phyloP scores from a whole-genome alignment of 1,140 invertebrate genomes.

The Episyrphus balteatus region DNA sequence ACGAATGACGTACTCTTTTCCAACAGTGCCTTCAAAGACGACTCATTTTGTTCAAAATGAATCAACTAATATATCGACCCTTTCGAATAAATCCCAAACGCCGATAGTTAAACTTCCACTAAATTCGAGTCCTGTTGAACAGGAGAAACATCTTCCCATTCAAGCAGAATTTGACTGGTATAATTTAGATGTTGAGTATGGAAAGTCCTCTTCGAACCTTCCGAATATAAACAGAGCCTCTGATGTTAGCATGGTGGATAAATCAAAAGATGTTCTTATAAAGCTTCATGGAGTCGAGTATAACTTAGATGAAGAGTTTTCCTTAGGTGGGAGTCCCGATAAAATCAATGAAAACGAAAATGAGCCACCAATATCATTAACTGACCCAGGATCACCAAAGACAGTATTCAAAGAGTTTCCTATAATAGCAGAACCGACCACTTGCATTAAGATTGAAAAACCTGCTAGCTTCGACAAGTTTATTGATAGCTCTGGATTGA shows the following conservation, averaged over 20 bases:
- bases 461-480: conserved; percentile 29
- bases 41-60: background rate
- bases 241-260: conserved; percentile 13
- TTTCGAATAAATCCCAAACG: background rate
- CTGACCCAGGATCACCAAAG: background rate
- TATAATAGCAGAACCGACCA: background rate
- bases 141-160: conserved; percentile 10
- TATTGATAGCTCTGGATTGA: conserved; percentile 25
- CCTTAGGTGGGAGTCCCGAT: conserved; percentile 9
- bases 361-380: background rate
- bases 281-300: conserved; percentile 13
- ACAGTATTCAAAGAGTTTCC: background rate
- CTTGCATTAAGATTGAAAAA: conserved; percentile 15
- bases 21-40: conserved; percentile 15
- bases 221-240: conserved; percentile 5
- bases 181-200: conserved; percentile 34
- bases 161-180: conserved; percentile 36
- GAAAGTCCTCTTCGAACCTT: conserved; percentile 10
- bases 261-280: conserved; percentile 18
- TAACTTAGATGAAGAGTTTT: conserved; percentile 31
- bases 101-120: conserved; percentile 7
- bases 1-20: conserved; percentile 20
- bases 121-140: no score
- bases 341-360: background rate
- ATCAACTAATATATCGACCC: background rate